Conservation (phyloP, 2,888 invertebrate genomes). For the Barypeithes pellucidus region DNA sequence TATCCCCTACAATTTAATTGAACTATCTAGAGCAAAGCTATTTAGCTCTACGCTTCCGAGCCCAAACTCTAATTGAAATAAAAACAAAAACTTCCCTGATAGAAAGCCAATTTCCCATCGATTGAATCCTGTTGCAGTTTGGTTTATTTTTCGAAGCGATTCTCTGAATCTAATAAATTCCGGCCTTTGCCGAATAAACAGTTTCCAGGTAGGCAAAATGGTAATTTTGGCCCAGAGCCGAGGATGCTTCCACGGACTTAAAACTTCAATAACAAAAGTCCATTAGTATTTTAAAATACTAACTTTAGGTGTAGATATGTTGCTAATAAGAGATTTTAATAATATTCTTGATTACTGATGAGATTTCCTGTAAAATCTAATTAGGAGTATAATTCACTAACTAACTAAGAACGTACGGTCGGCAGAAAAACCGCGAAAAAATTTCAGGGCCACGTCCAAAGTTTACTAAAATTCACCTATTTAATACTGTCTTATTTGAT, state of each 20-base stretch:
- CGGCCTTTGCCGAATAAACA: constrained; percentile 18
- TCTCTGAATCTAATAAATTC: constrained; percentile 31
- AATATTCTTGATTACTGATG: too few relatives aligned
- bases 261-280: background rate
- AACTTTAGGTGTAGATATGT: too few relatives aligned
- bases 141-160: constrained; percentile 7
- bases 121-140: constrained; percentile 15
- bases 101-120: constrained; percentile 1
- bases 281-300: background rate
- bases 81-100: constrained; percentile 2
- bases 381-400: too few relatives aligned
- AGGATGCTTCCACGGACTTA: background rate
- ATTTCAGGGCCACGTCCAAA: too few relatives aligned
- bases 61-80: background rate
- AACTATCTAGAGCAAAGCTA: background rate
- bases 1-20: too few relatives aligned
- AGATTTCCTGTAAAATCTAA: too few relatives aligned
- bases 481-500: too few relatives aligned
- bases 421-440: too few relatives aligned
- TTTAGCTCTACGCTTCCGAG: background rate
- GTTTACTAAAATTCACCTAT: too few relatives aligned
- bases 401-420: too few relatives aligned
- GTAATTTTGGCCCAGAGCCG: constrained; percentile 12
- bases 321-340: too few relatives aligned
- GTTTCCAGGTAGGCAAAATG: constrained; percentile 25